Conservation (phyloP, 2,888 invertebrate genomes). For the Phortica magna region DNA sequence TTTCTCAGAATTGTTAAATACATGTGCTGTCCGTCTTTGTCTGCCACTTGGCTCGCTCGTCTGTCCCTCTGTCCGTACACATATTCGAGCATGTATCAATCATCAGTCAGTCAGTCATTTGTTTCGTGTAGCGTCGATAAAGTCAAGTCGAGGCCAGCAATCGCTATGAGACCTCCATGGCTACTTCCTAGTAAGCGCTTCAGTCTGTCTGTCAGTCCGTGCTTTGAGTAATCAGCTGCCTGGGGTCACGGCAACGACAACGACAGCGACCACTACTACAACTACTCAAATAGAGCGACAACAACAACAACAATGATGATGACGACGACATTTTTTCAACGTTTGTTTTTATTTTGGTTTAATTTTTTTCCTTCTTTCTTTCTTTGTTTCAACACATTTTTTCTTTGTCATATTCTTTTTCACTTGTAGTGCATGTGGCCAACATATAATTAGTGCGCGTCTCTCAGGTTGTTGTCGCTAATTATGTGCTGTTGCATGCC, state of each 20-base stretch:
- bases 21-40: slow-evolving; percentile 42
- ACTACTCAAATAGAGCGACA: not conserved
- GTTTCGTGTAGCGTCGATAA: not conserved
- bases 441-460: slow-evolving; percentile 20
- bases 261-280: not conserved
- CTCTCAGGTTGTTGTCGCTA: not conserved
- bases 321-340: slow-evolving; percentile 19
- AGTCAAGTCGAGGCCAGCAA: not conserved
- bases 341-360: not conserved
- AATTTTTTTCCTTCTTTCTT: not conserved
- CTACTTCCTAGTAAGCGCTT: slow-evolving; percentile 22
- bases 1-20: slow-evolving; percentile 64
- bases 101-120: slow-evolving; percentile 52
- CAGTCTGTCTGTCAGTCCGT: not conserved
- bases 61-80: not conserved
- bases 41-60: not conserved
- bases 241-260: slow-evolving; percentile 7
- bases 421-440: not conserved
- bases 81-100: slow-evolving; percentile 55
- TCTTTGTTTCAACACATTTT: not conserved
- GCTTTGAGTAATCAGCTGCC: slow-evolving; percentile 12
- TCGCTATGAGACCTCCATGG: not conserved
- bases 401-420: not conserved
- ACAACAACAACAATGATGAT: not conserved
- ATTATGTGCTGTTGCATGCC: slow-evolving; percentile 26